These are phyloP conservation scores for Sebastes taczanowskii DNA, from an alignment of 2,797 vertebrate species.

Conservation along the genomic window DNA sequence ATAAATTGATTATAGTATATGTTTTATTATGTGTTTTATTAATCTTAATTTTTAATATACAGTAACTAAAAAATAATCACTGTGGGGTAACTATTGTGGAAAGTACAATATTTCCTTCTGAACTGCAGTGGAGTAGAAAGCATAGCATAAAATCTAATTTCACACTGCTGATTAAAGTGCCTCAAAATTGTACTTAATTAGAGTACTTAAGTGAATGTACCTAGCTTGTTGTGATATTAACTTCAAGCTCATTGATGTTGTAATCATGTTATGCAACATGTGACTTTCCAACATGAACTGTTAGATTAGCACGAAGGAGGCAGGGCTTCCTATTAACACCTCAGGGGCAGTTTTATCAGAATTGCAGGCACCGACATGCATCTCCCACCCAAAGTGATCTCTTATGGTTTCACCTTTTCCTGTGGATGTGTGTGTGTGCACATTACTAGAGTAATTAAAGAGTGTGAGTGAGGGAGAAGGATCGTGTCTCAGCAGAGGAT, in stretches of 20 bases:
- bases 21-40: background rate
- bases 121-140: background rate
- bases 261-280: constrained; percentile 5
- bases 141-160: background rate
- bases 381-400: constrained; percentile 38
- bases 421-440: constrained; percentile 9
- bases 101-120: background rate
- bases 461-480: constrained; percentile 28
- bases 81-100: background rate
- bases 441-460: constrained; percentile 67
- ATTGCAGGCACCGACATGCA: constrained; percentile 51
- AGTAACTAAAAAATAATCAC: background rate
- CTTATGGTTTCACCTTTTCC: constrained; percentile 33
- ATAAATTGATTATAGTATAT: background rate
- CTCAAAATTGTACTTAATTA: background rate
- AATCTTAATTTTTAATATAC: background rate
- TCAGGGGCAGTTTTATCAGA: constrained; percentile 26
- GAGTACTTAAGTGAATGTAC: background rate
- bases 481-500: constrained; percentile 63
- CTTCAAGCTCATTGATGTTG: background rate
- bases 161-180: background rate
- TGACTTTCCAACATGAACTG: background rate
- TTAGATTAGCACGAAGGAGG: constrained; percentile 1
- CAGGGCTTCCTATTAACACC: constrained; percentile 21
- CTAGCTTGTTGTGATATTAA: background rate